These are phyloP conservation scores for Bombylius discolor DNA, from an alignment of 2,888 invertebrate genomes.

Conservation along the genomic window DNA sequence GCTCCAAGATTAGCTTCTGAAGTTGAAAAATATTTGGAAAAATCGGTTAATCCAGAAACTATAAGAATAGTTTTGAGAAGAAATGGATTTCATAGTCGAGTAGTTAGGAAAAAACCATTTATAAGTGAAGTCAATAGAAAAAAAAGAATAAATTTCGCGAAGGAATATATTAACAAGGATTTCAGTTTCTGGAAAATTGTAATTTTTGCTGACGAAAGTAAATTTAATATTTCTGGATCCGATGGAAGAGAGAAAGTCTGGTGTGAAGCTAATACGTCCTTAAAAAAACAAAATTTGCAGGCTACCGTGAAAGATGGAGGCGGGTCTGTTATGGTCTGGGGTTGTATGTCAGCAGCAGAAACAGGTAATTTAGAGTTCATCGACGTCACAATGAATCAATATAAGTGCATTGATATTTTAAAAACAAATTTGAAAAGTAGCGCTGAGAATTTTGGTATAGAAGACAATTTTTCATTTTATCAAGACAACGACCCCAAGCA, in stretches of 20 bases:
- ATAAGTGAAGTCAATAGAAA: too few species aligned
- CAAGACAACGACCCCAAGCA: not conserved
- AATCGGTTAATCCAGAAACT: too few species aligned
- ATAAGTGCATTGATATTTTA: not conserved
- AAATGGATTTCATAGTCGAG: too few species aligned
- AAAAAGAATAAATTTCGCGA: too few species aligned
- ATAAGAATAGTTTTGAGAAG: too few species aligned
- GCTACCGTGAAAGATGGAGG: conserved; percentile 6
- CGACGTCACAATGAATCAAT: not conserved
- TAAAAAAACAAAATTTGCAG: not conserved
- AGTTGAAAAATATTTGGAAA: too few species aligned
- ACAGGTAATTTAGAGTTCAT: not conserved
- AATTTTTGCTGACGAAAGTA: not conserved
- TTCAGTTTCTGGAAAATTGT: not conserved
- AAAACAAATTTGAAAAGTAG: not conserved
- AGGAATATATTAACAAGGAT: too few species aligned
- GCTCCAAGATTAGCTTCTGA: too few species aligned
- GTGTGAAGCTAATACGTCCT: not conserved
- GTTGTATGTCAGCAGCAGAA: not conserved
- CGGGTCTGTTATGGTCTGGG: conserved; percentile 5
- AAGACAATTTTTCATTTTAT: not conserved
- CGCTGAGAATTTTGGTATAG: not conserved
- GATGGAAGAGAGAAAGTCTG: not conserved
- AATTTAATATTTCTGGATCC: conserved; percentile 1
- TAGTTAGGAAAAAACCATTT: too few species aligned